Percentiles rank a stretch among this genome's conserved stretches.
phyloP scores from a whole-genome alignment of 92 coral and sea anemone species.

The Desmophyllum pertusum region DNA sequence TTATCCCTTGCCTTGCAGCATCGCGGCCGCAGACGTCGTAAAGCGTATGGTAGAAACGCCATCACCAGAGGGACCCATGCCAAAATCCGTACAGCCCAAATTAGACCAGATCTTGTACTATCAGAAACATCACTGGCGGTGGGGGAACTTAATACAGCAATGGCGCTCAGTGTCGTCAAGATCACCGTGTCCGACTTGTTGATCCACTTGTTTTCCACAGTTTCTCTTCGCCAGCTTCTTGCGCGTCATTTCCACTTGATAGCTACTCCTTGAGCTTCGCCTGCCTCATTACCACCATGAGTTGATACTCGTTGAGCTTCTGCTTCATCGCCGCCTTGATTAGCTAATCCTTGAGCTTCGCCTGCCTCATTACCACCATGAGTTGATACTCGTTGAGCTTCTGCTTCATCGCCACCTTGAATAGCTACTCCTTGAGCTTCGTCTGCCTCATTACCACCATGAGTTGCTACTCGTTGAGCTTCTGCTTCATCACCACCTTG shows the following conservation, averaged over 20 bases:
- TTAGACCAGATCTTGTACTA: not conserved
- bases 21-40: not conserved
- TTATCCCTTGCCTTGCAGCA: not conserved
- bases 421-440: not conserved
- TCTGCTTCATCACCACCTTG: not conserved
- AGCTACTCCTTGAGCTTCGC: not conserved
- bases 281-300: not conserved
- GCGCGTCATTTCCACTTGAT: not conserved
- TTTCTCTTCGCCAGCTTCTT: not conserved
- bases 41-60: not conserved
- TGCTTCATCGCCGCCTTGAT: not conserved
- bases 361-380: too few relatives aligned
- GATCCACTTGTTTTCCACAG: not conserved
- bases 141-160: slow-evolving; percentile 12
- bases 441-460: not conserved
- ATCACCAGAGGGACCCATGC: slow-evolving; percentile 15
- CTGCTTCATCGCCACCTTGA: too few relatives aligned
- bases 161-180: not conserved
- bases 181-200: slow-evolving; percentile 1
- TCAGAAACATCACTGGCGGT: not conserved
- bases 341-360: not conserved
- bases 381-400: too few relatives aligned
- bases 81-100: not conserved
- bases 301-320: too few relatives aligned
- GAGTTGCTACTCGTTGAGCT: not conserved